Percentiles rank a stretch among this genome's conserved stretches.
phyloP scores from a whole-genome alignment of 2,113 vertebrate genomes.

The Periophthalmus modestus region DNA sequence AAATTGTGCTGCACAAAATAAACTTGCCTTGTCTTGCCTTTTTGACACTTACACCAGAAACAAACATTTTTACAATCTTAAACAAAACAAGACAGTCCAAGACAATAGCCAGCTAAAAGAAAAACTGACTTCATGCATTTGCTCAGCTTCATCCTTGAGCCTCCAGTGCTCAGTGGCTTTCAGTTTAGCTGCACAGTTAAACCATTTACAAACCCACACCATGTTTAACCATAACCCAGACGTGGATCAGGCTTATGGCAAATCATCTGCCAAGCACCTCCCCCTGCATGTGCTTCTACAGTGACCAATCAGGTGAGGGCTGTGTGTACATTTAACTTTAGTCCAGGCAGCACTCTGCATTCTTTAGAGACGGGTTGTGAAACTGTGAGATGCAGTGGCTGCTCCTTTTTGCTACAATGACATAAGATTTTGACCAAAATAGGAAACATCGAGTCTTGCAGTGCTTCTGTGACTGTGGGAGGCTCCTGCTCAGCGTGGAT shows the following conservation, averaged over 20 bases:
- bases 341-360: background rate
- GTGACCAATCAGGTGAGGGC: constrained; percentile 18
- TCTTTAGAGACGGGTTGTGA: background rate
- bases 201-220: too few species aligned
- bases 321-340: background rate
- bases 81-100: too few species aligned
- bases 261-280: background rate
- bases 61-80: too few species aligned
- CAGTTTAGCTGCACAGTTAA: too few species aligned
- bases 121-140: too few species aligned
- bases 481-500: background rate
- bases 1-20: too few species aligned
- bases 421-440: constrained; percentile 15
- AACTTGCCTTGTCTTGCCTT: too few species aligned
- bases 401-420: constrained; percentile 14
- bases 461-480: background rate
- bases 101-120: too few species aligned
- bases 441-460: background rate
- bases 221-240: background rate
- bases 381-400: background rate
- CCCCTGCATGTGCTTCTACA: background rate
- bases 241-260: background rate
- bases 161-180: too few species aligned
- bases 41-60: too few species aligned
- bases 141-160: too few species aligned